These are phyloP conservation scores for Oryzias curvinotus DNA, from an alignment of 2,113 vertebrate genomes.

Conservation along the genomic window DNA sequence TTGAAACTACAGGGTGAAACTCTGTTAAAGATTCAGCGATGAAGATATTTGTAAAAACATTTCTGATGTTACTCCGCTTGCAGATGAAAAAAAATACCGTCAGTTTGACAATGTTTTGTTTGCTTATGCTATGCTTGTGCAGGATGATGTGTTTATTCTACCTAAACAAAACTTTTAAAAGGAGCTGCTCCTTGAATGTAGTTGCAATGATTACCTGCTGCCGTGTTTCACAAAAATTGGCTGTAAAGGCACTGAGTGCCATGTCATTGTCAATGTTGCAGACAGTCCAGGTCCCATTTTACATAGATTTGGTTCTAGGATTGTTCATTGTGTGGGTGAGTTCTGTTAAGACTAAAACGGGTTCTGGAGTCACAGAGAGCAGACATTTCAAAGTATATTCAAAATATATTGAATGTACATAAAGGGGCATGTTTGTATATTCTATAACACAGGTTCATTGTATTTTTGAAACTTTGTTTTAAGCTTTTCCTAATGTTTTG, in stretches of 20 bases:
- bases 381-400: no score
- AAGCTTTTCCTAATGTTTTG: no score
- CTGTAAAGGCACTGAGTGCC: constrained; percentile 33
- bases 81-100: no score
- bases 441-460: no score
- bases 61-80: constrained; percentile 30
- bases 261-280: constrained; percentile 25
- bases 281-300: constrained; percentile 53
- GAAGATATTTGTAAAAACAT: constrained; percentile 57
- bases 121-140: constrained; percentile 4
- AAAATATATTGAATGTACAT: no score
- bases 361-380: no score
- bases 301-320: constrained; percentile 60
- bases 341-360: background rate
- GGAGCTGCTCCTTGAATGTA: constrained; percentile 14
- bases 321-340: constrained; percentile 32
- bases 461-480: no score
- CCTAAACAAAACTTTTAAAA: background rate
- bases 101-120: constrained; percentile 5
- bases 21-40: constrained; percentile 72
- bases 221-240: constrained; percentile 59
- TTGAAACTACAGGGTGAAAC: constrained; percentile 19
- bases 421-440: no score
- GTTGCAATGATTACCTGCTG: constrained; percentile 24
- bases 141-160: constrained; percentile 9